Base-by-base conservation (phyloP, 1,140 invertebrate species). In the Eumeta japonica region DNA sequence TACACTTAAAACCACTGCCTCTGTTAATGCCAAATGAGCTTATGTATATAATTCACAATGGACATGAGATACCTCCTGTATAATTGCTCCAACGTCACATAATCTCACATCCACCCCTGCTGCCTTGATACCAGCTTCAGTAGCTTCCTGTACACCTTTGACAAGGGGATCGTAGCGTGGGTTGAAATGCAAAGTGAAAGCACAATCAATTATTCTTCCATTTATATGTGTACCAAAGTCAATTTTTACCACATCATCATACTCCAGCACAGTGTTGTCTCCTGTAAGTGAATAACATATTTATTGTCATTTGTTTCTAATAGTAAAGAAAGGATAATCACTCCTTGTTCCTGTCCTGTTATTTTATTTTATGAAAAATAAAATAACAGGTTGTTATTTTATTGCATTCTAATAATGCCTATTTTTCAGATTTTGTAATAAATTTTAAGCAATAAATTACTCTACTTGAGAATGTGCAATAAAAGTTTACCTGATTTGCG, bases 151-250 rank as follows among this genome's bases (percentile, higher is more conserved):
- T 0, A 99, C 97, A 27, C 96, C 97, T 63, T 98, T 88, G 41
- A 98, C 81, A 13, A 99, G 67, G 43, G 89, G 90, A 64, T 99
- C 95, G 74, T 97, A 99, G 57, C 95, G 97, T 3, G 90, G 86
- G 79, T 99, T 96, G 62, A 98, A 99, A 14, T 94, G 84, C 40
- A 98, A 64, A 3, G 97, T 99, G 73, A 98, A 99, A 12, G 97
- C 97, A 79, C 97, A 99, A 72, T 99, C 97, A 44, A 99, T 98
- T 39, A 99, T 98, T 29, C 94, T 83, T 3, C 94, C 97, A 76
- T 99, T 98, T 30, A 99, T 94, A 68, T 99, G 97, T 17, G 95
- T 97, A 36, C 97, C 97, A 79, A 99, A 99, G 76, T 99, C 97
- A 61, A 99, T 97, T 77, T 99, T 99, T 37, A 95, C 96, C 2